Evolutionary conservation across 1,140 invertebrate species (phyloP).

Genomic region (Tetragnatha versicolor): DNA sequence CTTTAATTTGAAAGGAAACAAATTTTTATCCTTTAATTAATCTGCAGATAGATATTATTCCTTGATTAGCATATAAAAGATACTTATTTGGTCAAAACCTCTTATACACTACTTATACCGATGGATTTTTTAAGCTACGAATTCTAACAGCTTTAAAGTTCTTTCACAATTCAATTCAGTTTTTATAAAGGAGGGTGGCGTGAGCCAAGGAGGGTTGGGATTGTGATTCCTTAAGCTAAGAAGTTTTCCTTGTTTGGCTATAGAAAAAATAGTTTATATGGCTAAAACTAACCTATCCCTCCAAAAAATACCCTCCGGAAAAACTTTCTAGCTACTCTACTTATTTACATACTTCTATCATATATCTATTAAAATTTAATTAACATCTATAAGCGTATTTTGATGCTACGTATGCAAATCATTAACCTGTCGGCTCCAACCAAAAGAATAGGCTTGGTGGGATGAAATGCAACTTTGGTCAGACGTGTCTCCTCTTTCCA

Average conservation of each 20-base stretch:
- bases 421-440: slow-evolving; percentile 33
- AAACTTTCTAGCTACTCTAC: background rate
- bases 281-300: background rate
- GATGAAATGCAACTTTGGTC: slow-evolving; percentile 12
- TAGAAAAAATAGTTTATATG: background rate
- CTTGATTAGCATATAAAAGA: too few relatives aligned
- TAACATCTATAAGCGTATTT: background rate
- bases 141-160: too few relatives aligned
- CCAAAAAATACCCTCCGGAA: background rate
- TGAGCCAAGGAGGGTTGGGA: background rate
- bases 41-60: too few relatives aligned
- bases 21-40: too few relatives aligned
- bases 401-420: too few relatives aligned
- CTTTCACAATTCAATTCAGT: background rate
- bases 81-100: too few relatives aligned
- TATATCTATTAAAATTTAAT: background rate
- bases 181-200: background rate
- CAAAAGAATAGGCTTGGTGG: background rate
- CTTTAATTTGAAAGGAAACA: too few relatives aligned
- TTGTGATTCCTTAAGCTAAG: background rate
- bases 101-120: too few relatives aligned
- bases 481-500: background rate
- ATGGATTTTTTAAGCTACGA: too few relatives aligned
- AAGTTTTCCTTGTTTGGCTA: background rate
- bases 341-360: background rate